Conservation (phyloP, 1,140 invertebrate species). For the Chlorops oryzae region DNA sequence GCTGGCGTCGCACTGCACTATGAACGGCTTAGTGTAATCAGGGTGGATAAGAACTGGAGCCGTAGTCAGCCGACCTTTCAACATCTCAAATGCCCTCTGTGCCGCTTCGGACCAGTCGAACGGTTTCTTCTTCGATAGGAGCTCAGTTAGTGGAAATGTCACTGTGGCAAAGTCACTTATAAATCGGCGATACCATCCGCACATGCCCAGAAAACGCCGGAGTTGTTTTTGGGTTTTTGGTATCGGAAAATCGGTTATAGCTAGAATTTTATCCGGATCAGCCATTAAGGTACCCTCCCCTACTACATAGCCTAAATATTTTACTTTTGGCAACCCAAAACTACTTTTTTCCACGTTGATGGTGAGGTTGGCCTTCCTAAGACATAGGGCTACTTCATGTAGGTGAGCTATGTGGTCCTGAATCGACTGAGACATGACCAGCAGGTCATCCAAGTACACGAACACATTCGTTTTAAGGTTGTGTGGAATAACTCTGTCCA, state of each 20-base stretch:
- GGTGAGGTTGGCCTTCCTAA: constrained; percentile 4
- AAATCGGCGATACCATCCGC: constrained; percentile 8
- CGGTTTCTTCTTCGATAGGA: constrained; percentile 32
- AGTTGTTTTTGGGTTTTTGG: constrained; percentile 3
- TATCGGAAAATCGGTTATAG: constrained; percentile 5
- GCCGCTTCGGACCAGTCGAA: constrained; percentile 32
- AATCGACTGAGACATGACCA: constrained; percentile 2
- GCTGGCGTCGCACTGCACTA: constrained; percentile 14
- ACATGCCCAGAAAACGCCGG: constrained; percentile 8
- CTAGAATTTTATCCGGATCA: constrained; percentile 8
- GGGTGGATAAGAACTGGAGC: constrained; percentile 11
- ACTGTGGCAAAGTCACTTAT: constrained; percentile 9
- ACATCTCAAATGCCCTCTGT: constrained; percentile 2
- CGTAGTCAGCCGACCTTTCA: not conserved
- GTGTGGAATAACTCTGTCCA: not conserved
- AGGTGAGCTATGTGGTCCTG: constrained; percentile 1
- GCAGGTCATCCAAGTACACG: constrained; percentile 2
- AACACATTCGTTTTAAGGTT: not conserved
- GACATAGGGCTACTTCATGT: not conserved
- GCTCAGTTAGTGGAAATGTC: constrained; percentile 37
- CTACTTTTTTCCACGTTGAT: constrained; percentile 26
- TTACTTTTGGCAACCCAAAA: constrained; percentile 38
- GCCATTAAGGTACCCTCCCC: constrained; percentile 26
- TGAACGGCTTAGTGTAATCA: constrained; percentile 19
- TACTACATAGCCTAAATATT: constrained; percentile 8